phyloP scores from a whole-genome alignment of 2,888 invertebrate genomes.

The Tetramorium bicarinatum region DNA sequence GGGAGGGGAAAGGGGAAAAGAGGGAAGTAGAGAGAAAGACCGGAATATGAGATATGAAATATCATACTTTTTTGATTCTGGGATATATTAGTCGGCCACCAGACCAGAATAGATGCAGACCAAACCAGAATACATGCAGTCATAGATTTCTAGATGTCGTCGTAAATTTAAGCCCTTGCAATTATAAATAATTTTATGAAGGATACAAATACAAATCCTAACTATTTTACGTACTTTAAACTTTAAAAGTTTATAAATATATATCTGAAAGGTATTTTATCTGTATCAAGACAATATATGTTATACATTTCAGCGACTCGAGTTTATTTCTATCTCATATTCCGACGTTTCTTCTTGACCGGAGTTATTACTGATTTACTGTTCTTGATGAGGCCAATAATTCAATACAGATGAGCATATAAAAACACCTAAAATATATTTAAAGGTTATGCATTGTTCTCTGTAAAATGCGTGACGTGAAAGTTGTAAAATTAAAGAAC shows the following conservation, averaged over 20 bases:
- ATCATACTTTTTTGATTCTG: background rate
- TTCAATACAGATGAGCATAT: background rate
- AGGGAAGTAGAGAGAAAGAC: background rate
- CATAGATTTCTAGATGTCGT: background rate
- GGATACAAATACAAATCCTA: background rate
- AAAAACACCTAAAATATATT: background rate
- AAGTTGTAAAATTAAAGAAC: conserved; percentile 19
- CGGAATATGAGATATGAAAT: background rate
- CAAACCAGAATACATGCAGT: background rate
- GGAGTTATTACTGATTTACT: background rate
- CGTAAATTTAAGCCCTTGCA: background rate
- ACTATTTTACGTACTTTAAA: background rate
- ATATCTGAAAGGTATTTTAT: too few relatives aligned
- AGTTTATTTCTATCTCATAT: background rate
- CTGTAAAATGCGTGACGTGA: background rate
- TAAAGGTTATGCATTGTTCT: background rate
- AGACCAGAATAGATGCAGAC: background rate
- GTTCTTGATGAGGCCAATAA: background rate
- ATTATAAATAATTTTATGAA: conserved; percentile 1
- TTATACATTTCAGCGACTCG: background rate
- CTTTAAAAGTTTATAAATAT: background rate
- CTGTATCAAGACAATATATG: background rate
- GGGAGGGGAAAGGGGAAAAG: background rate
- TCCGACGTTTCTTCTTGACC: background rate
- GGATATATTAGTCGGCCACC: background rate